Evolutionary conservation across 1,140 invertebrate species (phyloP).

Genomic region (Brachionus plicatilis): DNA sequence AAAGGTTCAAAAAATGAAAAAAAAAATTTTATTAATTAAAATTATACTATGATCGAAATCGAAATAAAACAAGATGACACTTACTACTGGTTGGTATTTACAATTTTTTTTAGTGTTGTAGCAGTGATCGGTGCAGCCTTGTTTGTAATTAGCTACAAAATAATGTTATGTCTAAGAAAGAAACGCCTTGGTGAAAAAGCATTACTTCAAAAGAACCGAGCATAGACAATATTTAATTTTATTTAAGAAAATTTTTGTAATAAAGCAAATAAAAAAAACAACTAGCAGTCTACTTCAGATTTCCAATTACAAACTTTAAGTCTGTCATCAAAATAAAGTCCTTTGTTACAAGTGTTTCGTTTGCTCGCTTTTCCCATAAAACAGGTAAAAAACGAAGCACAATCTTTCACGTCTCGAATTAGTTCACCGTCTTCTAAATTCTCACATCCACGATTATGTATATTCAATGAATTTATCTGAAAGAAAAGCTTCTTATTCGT

Average conservation of each 20-base stretch:
- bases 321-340: conserved; percentile 21
- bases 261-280: not conserved
- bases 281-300: conserved; percentile 9
- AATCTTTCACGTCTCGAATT: conserved; percentile 18
- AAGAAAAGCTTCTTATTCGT: not conserved
- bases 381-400: conserved; percentile 28
- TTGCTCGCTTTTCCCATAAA: conserved; percentile 30
- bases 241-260: not conserved
- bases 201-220: not conserved
- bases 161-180: conserved; percentile 21
- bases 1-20: not conserved
- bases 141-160: conserved; percentile 4
- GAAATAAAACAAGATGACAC: not conserved
- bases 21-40: not conserved
- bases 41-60: not conserved
- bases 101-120: conserved; percentile 11
- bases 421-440: conserved; percentile 34
- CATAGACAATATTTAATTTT: not conserved
- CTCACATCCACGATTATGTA: not conserved
- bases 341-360: not conserved
- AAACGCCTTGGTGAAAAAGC: not conserved
- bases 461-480: conserved; percentile 16
- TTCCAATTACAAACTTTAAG: conserved; percentile 39
- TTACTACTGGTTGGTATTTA: conserved; percentile 21
- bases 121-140: not conserved